These are phyloP conservation scores for Argentina silus DNA, from an alignment of 2,797 vertebrate genomes.

Conservation along the genomic window DNA sequence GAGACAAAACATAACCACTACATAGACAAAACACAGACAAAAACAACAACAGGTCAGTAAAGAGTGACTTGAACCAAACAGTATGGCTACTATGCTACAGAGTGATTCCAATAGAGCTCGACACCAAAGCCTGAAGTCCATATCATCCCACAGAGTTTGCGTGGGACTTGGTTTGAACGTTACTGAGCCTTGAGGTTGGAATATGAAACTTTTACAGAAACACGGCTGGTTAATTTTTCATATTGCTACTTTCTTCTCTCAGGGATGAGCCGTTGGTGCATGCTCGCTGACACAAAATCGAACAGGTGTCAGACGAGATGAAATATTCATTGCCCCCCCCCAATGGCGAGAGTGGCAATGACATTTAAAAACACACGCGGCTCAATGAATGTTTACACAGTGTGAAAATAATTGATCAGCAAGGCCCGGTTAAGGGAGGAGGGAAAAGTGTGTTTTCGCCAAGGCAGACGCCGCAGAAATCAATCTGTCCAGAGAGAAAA, in stretches of 20 bases:
- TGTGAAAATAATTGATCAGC: constrained; percentile 76
- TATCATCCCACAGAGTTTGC: background rate
- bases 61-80: background rate
- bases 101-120: background rate
- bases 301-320: constrained; percentile 76
- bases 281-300: constrained; percentile 70
- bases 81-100: background rate
- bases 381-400: constrained; percentile 80
- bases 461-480: constrained; percentile 61
- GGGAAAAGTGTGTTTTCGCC: constrained; percentile 43
- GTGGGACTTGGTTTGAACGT: constrained; percentile 41
- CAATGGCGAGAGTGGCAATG: constrained; percentile 66
- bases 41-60: background rate
- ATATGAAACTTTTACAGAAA: constrained; percentile 74
- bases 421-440: constrained; percentile 47
- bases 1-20: constrained; percentile 5
- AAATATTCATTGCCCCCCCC: constrained; percentile 81
- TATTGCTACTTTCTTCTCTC: constrained; percentile 32
- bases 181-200: constrained; percentile 60
- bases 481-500: constrained; percentile 64
- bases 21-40: background rate
- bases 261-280: constrained; percentile 40
- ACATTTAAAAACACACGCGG: constrained; percentile 77
- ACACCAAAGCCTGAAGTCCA: background rate
- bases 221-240: constrained; percentile 73